These are phyloP conservation scores for Nasua narica DNA, from an alignment of 2,797 vertebrate genomes.

Conservation along the genomic window DNA sequence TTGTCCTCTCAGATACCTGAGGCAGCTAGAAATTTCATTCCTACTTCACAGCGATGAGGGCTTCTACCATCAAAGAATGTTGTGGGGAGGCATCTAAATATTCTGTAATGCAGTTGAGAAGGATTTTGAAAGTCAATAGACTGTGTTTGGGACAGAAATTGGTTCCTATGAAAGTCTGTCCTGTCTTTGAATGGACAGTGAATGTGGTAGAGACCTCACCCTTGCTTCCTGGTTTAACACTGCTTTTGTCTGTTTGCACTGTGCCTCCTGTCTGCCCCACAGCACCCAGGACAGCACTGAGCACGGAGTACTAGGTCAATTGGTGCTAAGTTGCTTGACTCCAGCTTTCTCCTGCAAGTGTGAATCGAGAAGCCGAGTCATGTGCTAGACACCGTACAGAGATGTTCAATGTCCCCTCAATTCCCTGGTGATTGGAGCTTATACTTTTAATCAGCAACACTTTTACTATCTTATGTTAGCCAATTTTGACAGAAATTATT, in stretches of 20 bases:
- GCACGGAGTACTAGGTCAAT: background rate
- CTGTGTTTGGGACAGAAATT: background rate
- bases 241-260: background rate
- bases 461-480: background rate
- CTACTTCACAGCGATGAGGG: background rate
- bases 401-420: background rate
- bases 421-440: background rate
- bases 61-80: constrained; percentile 4
- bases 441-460: background rate
- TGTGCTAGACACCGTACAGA: background rate
- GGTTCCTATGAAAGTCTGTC: background rate
- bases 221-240: background rate
- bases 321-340: background rate
- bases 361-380: background rate
- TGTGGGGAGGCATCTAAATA: background rate
- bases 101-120: background rate
- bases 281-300: background rate
- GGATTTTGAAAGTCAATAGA: background rate
- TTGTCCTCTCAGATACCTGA: constrained; percentile 23
- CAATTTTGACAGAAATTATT: background rate
- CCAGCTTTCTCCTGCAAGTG: background rate
- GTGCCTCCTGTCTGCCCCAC: background rate
- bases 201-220: background rate
- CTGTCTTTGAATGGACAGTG: no score
- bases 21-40: background rate